Evolutionary conservation across 1,140 invertebrate species (phyloP), one percentile per base, ranked within the genome.

Genomic region (Eupristina koningsbergeri): DNA sequence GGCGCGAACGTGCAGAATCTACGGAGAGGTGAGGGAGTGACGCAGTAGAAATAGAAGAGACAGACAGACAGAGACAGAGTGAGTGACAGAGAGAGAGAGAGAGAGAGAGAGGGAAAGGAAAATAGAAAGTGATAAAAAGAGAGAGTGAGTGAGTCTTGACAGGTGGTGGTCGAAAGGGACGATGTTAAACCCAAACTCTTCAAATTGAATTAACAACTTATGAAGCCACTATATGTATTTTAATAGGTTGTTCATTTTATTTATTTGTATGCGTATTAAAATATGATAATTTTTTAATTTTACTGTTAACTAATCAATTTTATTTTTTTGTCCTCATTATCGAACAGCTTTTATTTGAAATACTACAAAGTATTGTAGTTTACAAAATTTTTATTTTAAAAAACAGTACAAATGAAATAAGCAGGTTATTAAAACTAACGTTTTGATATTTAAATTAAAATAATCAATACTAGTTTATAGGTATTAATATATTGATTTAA

Each of bases 191-290:
- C 86, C 80, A 80, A 85, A 76, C 82, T 80, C 79, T 83, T 34
- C 77, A 81, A 85, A 86, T 88, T 84, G 81, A 87, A 76, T 84
- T 89, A 87, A 88, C 87, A 87, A 87, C 88, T 88, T 87, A 89
- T 88, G 87, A 90, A 87, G 74, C 19, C 84, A 88, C 87, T 83
- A 85, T 45, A 63, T 75, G 50, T 75, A 76, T 45, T 39, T 39
- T 67, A 50, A 36, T 39, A 15, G 69, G 22, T 31, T 58, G 61
- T 47, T 29, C 31, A 41, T 71, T 81, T 41, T 74, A 73, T 1
- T 58, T 39, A 26, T 13, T 58, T 58, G 31, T 61, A 26, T 26
- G 11, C 58, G 7, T 64, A 64, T 58, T 3, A 31, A 64, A 64
- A n/a, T n/a, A 64, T 11, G 31, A 31, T 3, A 31, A 64, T 34